These are phyloP conservation scores for Vanessa tameamea DNA, from an alignment of 1,140 invertebrate genomes.

Conservation along the genomic window DNA sequence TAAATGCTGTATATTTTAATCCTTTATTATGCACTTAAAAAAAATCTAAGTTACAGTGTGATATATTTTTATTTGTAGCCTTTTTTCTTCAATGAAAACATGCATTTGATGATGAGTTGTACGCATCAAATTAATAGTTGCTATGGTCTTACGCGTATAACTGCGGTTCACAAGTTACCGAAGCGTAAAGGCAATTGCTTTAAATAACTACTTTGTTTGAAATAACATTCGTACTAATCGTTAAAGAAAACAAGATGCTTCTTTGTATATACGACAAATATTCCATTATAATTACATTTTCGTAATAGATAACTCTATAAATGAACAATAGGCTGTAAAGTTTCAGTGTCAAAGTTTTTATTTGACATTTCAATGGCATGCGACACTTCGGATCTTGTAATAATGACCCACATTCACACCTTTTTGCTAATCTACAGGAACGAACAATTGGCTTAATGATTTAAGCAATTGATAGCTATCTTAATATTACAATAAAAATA, in stretches of 20 bases:
- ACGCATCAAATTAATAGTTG: slow-evolving; percentile 11
- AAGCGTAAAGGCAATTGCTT: slow-evolving; percentile 25
- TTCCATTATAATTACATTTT: not conserved
- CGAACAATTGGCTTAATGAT: slow-evolving; percentile 39
- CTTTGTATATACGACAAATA: not conserved
- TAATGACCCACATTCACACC: slow-evolving; percentile 47
- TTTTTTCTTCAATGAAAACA: too few relatives aligned
- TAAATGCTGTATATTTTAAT: too few relatives aligned
- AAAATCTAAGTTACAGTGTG: too few relatives aligned
- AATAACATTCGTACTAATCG: not conserved
- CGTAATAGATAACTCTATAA: slow-evolving; percentile 8
- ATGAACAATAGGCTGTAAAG: slow-evolving; percentile 25
- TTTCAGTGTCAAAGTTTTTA: slow-evolving; percentile 37
- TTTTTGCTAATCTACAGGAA: slow-evolving; percentile 39
- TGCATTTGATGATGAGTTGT: not conserved
- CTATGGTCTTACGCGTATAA: slow-evolving; percentile 4
- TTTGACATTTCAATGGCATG: slow-evolving; percentile 35
- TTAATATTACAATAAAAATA: slow-evolving; percentile 30
- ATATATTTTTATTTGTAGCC: too few relatives aligned
- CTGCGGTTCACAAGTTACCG: slow-evolving; percentile 17
- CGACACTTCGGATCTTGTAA: slow-evolving; percentile 39
- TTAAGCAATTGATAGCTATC: slow-evolving; percentile 42
- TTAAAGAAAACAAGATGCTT: not conserved
- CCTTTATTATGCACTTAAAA: too few relatives aligned
- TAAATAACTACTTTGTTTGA: slow-evolving; percentile 8